A percentile compares a stretch with the other conserved stretches of the same genome.
phyloP scores from a whole-genome alignment of 2,113 vertebrate species.

The Sorex fumeus region DNA sequence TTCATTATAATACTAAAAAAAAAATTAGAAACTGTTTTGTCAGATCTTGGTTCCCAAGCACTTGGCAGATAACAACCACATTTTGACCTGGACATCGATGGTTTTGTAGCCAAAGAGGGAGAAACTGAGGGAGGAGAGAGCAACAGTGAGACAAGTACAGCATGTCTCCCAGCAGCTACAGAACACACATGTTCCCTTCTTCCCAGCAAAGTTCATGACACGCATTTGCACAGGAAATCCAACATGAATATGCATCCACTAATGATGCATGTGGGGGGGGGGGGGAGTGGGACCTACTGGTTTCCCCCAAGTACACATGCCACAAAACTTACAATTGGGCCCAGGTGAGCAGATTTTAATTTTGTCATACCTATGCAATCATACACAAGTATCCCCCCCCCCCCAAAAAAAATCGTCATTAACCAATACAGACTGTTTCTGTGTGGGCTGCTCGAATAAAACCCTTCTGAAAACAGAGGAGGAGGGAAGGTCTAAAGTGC shows the following conservation, averaged over 20 bases:
- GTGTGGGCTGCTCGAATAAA: background rate
- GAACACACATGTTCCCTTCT: background rate
- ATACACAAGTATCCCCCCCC: background rate
- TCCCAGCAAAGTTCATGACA: background rate
- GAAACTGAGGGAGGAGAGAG: background rate
- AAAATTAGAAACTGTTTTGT: background rate
- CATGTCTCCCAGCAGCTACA: background rate
- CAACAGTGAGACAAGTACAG: background rate
- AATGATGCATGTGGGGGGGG: too few relatives aligned
- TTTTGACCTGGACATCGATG: background rate
- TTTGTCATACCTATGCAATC: background rate
- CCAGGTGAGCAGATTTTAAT: conserved; percentile 1
- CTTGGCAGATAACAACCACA: background rate
- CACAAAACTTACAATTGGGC: conserved; percentile 14
- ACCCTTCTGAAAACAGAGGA: background rate
- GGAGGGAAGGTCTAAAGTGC: background rate
- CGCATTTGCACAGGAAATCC: background rate
- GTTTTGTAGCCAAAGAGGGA: conserved; percentile 13
- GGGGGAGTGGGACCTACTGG: background rate
- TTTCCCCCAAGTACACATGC: background rate
- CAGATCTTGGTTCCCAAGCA: conserved; percentile 4
- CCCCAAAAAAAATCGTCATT: background rate
- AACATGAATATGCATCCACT: background rate
- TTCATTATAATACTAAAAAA: background rate
- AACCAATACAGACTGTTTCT: conserved; percentile 23